phyloP scores from a whole-genome alignment of 2,888 invertebrate species.

The Sympetrum striolatum region DNA sequence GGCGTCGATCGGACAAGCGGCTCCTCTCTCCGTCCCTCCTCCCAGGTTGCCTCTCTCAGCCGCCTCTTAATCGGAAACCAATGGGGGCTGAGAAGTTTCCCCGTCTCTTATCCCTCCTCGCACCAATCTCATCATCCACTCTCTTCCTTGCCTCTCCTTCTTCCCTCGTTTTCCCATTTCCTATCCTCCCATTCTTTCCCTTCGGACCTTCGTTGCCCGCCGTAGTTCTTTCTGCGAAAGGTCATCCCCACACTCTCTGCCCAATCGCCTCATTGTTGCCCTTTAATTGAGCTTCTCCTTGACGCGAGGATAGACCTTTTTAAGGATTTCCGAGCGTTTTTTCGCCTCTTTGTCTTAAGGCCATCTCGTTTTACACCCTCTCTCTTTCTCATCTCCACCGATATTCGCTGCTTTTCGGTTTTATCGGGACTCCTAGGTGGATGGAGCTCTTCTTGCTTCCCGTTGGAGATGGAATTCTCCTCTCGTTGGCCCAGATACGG shows the following conservation, averaged over 20 bases:
- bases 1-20: background rate
- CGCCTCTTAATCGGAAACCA: too few relatives aligned
- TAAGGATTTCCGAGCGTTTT: background rate
- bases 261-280: constrained; percentile 16
- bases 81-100: too few relatives aligned
- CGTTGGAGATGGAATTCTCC: too few relatives aligned
- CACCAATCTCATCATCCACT: background rate
- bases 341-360: background rate
- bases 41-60: background rate
- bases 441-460: too few relatives aligned
- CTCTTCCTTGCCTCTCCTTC: background rate
- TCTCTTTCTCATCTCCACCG: background rate
- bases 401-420: background rate
- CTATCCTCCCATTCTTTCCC: background rate
- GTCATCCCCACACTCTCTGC: constrained; percentile 18
- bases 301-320: constrained; percentile 18
- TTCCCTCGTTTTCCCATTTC: background rate
- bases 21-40: background rate
- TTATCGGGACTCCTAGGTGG: too few relatives aligned
- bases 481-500: too few relatives aligned
- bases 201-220: background rate
- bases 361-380: background rate
- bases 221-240: background rate
- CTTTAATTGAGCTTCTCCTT: background rate
- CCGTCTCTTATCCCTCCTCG: background rate